These are phyloP conservation scores for Allophyes oxyacanthae DNA, from an alignment of 2,888 invertebrate genomes.

Conservation along the genomic window DNA sequence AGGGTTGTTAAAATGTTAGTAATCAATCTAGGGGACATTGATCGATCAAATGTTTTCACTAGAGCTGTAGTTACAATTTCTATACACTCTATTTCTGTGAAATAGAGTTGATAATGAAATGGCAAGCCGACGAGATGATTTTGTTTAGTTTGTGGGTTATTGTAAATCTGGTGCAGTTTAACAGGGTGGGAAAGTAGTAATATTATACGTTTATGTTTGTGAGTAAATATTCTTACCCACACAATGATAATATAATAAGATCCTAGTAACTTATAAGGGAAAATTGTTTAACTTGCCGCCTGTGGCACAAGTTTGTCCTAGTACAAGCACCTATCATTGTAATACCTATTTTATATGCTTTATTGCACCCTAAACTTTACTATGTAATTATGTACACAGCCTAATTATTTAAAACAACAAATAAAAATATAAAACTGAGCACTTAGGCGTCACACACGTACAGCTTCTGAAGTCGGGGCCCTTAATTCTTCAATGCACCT, in stretches of 20 bases:
- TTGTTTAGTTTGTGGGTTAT: constrained; percentile 45
- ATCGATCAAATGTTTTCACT: constrained; percentile 48
- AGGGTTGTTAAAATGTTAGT: constrained; percentile 21
- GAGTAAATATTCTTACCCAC: constrained; percentile 13
- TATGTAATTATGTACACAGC: too few relatives aligned
- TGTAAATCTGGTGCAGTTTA: constrained; percentile 48
- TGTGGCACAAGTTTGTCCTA: too few relatives aligned
- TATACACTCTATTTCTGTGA: constrained; percentile 1
- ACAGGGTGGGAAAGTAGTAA: constrained; percentile 60
- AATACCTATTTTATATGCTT: too few relatives aligned
- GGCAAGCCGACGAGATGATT: constrained; percentile 1
- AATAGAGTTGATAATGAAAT: constrained; percentile 34
- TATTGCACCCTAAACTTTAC: too few relatives aligned
- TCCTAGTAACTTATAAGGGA: background rate
- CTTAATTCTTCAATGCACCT: too few relatives aligned
- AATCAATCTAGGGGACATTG: constrained; percentile 52
- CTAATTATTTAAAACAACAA: too few relatives aligned
- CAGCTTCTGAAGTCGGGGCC: too few relatives aligned
- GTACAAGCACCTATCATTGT: too few relatives aligned
- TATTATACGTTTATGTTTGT: constrained; percentile 53
- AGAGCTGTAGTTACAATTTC: constrained; percentile 15
- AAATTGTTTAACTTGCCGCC: background rate
- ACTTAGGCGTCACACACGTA: too few relatives aligned
- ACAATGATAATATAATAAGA: constrained; percentile 20
- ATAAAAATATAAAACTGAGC: too few relatives aligned